Evolutionary conservation across 2,113 vertebrate species (phyloP).

Genomic region (Malaclemys terrapin): DNA sequence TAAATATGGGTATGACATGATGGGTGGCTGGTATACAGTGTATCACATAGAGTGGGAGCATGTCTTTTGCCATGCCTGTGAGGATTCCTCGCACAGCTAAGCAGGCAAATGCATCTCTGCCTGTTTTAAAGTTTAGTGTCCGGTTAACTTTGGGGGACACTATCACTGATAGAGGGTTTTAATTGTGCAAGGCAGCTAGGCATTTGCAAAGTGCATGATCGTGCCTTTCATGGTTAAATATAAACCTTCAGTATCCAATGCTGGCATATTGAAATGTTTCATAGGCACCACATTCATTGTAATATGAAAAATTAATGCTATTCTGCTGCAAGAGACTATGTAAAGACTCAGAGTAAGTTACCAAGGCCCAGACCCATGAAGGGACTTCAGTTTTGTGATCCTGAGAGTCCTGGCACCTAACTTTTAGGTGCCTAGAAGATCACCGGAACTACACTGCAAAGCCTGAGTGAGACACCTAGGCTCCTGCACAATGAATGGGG

Average conservation of each 20-base stretch:
- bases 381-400: too few species aligned
- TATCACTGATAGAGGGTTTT: not conserved
- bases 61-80: not conserved
- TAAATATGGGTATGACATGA: not conserved
- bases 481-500: too few species aligned
- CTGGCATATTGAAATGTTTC: not conserved
- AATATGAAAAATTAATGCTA: not conserved
- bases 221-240: not conserved
- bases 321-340: not conserved
- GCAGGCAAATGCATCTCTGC: not conserved
- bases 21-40: not conserved
- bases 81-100: not conserved
- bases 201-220: not conserved
- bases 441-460: too few species aligned
- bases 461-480: too few species aligned
- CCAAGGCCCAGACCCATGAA: too few species aligned
- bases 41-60: not conserved
- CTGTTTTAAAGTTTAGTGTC: not conserved
- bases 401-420: too few species aligned
- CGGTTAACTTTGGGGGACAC: not conserved
- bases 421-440: too few species aligned
- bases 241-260: not conserved
- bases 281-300: not conserved
- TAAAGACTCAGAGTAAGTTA: not conserved
- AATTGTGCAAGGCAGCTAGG: slow-evolving; percentile 1